These are phyloP conservation scores for Stegostoma tigrinum DNA, from an alignment of 2,113 vertebrate genomes.

Conservation along the genomic window DNA sequence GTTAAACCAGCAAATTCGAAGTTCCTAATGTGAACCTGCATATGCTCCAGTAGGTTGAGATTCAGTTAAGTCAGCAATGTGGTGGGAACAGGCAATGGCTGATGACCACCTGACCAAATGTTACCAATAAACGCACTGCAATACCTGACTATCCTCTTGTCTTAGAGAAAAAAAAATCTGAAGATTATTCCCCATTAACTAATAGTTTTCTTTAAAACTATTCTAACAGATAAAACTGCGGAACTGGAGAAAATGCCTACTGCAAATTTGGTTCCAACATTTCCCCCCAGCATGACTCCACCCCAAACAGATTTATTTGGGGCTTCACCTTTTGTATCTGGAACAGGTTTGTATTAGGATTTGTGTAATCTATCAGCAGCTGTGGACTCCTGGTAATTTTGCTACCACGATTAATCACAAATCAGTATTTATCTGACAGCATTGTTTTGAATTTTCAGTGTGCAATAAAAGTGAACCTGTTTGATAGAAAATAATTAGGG, in stretches of 20 bases:
- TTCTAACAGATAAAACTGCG: conserved; percentile 59
- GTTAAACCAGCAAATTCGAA: neutral
- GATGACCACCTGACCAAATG: neutral
- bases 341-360: conserved; percentile 60
- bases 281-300: conserved; percentile 50
- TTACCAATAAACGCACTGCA: neutral
- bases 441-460: neutral
- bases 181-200: neutral
- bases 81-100: too few relatives aligned
- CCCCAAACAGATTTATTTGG: conserved; percentile 55
- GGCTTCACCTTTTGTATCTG: conserved; percentile 65
- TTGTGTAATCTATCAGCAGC: neutral
- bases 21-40: too few relatives aligned
- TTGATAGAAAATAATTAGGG: neutral
- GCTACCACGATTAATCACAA: neutral
- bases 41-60: neutral
- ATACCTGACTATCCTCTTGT: neutral
- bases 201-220: neutral
- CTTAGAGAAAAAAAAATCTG: neutral
- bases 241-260: conserved; percentile 67
- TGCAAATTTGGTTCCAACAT: conserved; percentile 73
- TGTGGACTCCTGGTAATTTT: neutral
- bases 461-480: neutral
- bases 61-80: neutral
- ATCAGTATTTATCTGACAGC: neutral